Evolutionary conservation across 2,797 vertebrate genomes (phyloP).

Genomic region (Dryobates pubescens): DNA sequence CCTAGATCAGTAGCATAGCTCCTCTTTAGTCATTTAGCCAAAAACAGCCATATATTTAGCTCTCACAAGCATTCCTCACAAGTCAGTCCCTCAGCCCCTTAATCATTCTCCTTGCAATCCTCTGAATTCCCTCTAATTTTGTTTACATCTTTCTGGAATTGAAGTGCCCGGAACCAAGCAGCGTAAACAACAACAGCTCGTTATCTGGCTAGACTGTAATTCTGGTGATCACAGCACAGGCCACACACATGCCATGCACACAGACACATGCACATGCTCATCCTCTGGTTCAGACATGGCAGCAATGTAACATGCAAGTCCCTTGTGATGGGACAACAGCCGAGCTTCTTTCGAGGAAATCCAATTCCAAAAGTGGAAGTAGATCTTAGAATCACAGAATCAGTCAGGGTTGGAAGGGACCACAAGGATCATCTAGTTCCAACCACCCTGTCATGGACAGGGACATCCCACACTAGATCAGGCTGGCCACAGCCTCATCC

Average conservation of each 20-base stretch:
- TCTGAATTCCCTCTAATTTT: slow-evolving; percentile 77
- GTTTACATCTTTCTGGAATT: slow-evolving; percentile 74
- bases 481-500: too few relatives aligned
- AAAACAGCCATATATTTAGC: slow-evolving; percentile 65
- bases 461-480: too few relatives aligned
- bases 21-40: slow-evolving; percentile 63
- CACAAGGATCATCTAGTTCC: too few relatives aligned
- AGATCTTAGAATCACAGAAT: background rate
- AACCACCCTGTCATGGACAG: too few relatives aligned
- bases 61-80: slow-evolving; percentile 63
- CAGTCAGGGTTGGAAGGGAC: too few relatives aligned
- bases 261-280: background rate
- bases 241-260: background rate
- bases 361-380: background rate
- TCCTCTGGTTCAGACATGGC: background rate
- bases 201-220: slow-evolving; percentile 73
- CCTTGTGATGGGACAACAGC: rapidly evolving
- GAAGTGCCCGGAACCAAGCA: slow-evolving; percentile 67
- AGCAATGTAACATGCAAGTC: rapidly evolving
- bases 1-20: slow-evolving; percentile 62
- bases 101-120: slow-evolving; percentile 73
- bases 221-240: slow-evolving; percentile 30
- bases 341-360: background rate
- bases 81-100: slow-evolving; percentile 71
- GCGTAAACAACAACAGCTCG: slow-evolving; percentile 70